These are phyloP conservation scores for Papilio glaucus DNA, from an alignment of 1,140 invertebrate species.

Conservation along the genomic window DNA sequence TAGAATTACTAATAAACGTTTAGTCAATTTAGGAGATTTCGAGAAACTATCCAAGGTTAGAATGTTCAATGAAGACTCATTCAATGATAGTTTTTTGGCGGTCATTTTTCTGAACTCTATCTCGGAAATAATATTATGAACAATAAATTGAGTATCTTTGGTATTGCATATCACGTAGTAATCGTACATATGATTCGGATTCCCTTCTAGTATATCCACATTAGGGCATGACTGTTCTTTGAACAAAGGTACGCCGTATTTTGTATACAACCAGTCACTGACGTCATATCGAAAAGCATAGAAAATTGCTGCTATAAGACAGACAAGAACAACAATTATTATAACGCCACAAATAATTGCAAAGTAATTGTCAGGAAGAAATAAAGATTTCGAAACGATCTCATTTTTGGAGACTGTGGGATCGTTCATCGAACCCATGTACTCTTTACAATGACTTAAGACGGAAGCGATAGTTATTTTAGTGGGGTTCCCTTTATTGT, in stretches of 20 bases:
- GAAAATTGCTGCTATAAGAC: slow-evolving; percentile 87
- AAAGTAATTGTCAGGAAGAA: slow-evolving; percentile 85
- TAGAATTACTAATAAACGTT: slow-evolving; percentile 75
- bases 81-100: slow-evolving; percentile 67
- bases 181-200: slow-evolving; percentile 91
- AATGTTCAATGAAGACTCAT: slow-evolving; percentile 73
- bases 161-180: slow-evolving; percentile 94
- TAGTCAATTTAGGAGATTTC: slow-evolving; percentile 79
- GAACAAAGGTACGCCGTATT: slow-evolving; percentile 89
- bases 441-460: slow-evolving; percentile 85
- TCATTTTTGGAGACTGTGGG: slow-evolving; percentile 86
- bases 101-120: slow-evolving; percentile 86
- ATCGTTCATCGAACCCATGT: slow-evolving; percentile 85
- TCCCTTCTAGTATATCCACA: slow-evolving; percentile 83
- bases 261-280: slow-evolving; percentile 89
- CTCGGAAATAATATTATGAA: slow-evolving; percentile 90
- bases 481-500: slow-evolving; percentile 76
- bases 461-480: slow-evolving; percentile 85
- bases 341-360: slow-evolving; percentile 89
- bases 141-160: slow-evolving; percentile 92
- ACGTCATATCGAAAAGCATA: slow-evolving; percentile 91
- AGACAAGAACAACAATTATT: slow-evolving; percentile 88
- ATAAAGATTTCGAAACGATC: slow-evolving; percentile 83
- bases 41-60: slow-evolving; percentile 80
- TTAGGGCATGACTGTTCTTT: slow-evolving; percentile 83